A percentile compares a stretch with the other conserved stretches of the same genome.
phyloP scores from a whole-genome alignment of 2,113 vertebrate genomes.

The Sinocyclocheilus grahami region DNA sequence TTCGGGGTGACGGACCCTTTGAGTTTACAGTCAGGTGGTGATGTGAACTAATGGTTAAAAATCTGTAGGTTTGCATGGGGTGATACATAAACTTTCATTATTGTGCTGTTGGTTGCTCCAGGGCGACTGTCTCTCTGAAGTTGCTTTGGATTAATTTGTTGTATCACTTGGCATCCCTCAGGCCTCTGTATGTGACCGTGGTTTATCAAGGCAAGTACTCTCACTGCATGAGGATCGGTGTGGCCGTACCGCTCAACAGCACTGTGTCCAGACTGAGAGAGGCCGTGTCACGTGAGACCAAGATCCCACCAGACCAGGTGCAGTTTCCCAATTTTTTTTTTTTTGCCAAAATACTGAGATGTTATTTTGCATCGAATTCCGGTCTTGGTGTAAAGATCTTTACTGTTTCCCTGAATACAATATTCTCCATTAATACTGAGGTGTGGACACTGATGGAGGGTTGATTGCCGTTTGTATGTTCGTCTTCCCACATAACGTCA shows the following conservation, averaged over 20 bases:
- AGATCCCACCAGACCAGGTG: slow-evolving; percentile 96
- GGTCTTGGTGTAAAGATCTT: background rate
- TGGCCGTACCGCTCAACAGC: slow-evolving; percentile 90
- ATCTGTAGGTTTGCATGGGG: background rate
- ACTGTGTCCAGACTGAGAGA: slow-evolving; percentile 90
- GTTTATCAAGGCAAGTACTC: slow-evolving; percentile 98
- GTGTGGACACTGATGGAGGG: background rate
- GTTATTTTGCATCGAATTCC: background rate
- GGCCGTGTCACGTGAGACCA: slow-evolving; percentile 91
- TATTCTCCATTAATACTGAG: background rate
- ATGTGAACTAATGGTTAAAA: background rate
- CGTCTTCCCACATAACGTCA: background rate
- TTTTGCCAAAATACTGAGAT: background rate
- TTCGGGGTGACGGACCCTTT: background rate
- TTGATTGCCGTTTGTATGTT: slow-evolving; percentile 18
- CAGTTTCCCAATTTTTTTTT: slow-evolving; percentile 18
- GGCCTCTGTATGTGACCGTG: slow-evolving; percentile 92
- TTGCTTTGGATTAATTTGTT: slow-evolving; percentile 12
- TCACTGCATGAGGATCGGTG: slow-evolving; percentile 95
- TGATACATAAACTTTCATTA: background rate
- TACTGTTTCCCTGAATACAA: background rate
- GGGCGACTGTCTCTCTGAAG: background rate
- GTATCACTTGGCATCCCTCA: slow-evolving; percentile 61
- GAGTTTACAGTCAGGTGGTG: background rate
- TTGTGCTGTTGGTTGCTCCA: background rate